These are phyloP conservation scores for Lamellibrachia satsuma DNA, from an alignment of 2,888 invertebrate genomes.

Conservation along the genomic window DNA sequence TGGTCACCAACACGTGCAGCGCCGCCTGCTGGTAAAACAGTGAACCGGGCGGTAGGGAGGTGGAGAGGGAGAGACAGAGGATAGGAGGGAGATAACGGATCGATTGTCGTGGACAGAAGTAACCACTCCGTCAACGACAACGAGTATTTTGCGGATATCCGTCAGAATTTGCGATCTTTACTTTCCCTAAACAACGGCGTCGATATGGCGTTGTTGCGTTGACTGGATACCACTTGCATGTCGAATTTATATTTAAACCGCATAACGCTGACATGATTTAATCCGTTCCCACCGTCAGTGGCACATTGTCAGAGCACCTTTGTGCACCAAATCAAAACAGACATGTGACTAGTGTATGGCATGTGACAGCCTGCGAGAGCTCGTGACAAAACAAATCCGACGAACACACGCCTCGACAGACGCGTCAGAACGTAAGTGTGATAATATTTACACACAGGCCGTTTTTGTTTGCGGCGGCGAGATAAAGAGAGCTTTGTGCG, in stretches of 20 bases:
- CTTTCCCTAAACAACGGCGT: background rate
- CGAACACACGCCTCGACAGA: background rate
- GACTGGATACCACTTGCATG: background rate
- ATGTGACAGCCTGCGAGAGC: background rate
- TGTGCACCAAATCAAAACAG: background rate
- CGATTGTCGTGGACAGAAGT: too few species aligned
- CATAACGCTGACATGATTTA: background rate
- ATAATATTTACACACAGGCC: background rate
- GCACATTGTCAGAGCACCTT: background rate
- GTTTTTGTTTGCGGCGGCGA: background rate
- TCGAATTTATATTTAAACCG: background rate
- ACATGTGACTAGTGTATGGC: background rate
- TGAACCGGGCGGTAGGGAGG: too few species aligned
- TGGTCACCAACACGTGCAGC: too few species aligned
- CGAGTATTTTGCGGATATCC: too few species aligned
- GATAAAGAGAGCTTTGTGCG: background rate
- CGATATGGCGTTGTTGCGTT: too few species aligned
- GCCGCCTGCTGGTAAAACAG: too few species aligned
- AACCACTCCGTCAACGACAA: too few species aligned
- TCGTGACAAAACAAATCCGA: background rate
- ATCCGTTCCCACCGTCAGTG: background rate
- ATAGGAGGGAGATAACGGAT: too few species aligned
- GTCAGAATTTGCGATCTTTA: background rate
- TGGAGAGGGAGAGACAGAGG: too few species aligned
- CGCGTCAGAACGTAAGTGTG: background rate